Conservation (phyloP, 2,797 vertebrate genomes). For the Cygnus olor region DNA sequence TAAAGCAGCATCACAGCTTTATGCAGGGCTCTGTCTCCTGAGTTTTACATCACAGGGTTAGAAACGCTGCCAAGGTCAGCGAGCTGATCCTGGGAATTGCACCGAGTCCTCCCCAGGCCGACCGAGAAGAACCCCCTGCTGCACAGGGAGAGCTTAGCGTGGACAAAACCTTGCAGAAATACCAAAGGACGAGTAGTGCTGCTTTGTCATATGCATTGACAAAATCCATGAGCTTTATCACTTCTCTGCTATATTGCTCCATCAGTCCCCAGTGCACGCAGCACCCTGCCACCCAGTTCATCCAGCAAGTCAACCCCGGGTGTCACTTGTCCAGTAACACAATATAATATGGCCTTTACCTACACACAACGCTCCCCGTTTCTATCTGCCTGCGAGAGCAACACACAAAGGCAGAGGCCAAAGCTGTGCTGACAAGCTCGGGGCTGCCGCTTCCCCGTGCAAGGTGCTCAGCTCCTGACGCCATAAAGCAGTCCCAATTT, state of each 20-base stretch:
- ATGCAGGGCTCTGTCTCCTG: background rate
- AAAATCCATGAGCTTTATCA: background rate
- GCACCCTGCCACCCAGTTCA: rapidly evolving
- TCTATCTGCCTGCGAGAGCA: background rate
- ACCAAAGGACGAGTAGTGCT: background rate
- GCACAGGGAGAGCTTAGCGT: rapidly evolving
- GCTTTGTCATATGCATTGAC: background rate
- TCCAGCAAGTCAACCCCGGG: rapidly evolving
- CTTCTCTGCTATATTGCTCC: background rate
- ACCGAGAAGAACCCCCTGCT: rapidly evolving
- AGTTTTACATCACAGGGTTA: background rate
- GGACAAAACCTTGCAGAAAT: background rate
- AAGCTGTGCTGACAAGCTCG: background rate
- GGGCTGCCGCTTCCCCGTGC: background rate
- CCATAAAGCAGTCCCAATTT: background rate
- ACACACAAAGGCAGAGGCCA: background rate
- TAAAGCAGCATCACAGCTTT: background rate
- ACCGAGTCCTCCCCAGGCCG: background rate
- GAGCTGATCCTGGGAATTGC: background rate
- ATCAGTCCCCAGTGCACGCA: rapidly evolving
- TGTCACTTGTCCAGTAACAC: rapidly evolving
- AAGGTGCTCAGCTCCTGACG: background rate
- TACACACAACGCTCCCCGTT: rapidly evolving
- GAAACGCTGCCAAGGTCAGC: background rate
- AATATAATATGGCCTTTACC: background rate